A percentile compares a stretch with the other conserved stretches of the same genome.
Conservation (phyloP, 2,113 vertebrate genomes). For the Glaucidium brasilianum region DNA sequence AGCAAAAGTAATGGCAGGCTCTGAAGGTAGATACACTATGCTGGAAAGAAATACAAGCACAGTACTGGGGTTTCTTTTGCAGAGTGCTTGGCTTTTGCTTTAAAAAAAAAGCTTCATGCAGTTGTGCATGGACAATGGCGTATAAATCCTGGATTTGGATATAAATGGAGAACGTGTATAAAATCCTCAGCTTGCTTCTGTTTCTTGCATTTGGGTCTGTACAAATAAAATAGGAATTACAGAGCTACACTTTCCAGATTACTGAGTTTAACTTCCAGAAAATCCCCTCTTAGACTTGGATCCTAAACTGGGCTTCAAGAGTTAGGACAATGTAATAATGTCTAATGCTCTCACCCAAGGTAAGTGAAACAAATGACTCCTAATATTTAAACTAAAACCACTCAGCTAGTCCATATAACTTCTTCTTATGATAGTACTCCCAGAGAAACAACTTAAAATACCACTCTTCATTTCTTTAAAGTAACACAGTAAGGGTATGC, state of each 20-base stretch:
- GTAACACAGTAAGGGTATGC: background rate
- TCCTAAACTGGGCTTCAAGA: background rate
- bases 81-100: background rate
- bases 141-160: background rate
- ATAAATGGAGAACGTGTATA: background rate
- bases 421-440: background rate
- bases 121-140: background rate
- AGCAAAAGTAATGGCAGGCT: conserved; percentile 27
- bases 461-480: background rate
- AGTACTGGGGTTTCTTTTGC: background rate
- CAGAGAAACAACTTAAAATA: background rate
- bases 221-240: background rate
- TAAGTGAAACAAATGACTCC: background rate
- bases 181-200: background rate
- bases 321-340: background rate
- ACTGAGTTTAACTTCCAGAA: background rate
- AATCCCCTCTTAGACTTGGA: background rate
- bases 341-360: background rate
- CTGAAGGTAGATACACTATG: background rate
- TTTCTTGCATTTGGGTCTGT: background rate
- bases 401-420: too few species aligned
- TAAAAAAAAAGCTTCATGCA: background rate
- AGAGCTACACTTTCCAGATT: background rate
- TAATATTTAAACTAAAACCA: background rate
- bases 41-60: background rate